Percentiles rank a stretch among this genome's conserved stretches.
These are phyloP conservation scores for Nezara viridula DNA, from an alignment of 2,888 invertebrate species.

Conservation along the genomic window DNA sequence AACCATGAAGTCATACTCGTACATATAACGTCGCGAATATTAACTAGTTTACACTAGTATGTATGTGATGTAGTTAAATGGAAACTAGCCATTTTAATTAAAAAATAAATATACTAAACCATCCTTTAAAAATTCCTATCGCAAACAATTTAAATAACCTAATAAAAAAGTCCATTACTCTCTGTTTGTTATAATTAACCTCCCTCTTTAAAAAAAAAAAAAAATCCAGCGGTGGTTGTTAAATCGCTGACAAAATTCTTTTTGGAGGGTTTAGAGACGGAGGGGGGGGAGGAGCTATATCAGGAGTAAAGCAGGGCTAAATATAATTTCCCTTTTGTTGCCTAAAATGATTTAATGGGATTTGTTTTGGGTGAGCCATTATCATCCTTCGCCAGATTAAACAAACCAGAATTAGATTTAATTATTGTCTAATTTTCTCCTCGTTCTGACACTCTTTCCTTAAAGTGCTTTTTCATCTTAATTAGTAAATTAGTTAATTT, in stretches of 20 bases:
- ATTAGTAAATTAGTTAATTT: conserved; percentile 13
- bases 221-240: background rate
- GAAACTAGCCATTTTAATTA: background rate
- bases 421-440: conserved; percentile 17
- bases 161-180: background rate
- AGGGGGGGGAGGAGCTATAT: background rate
- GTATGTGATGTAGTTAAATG: no score
- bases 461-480: background rate
- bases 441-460: background rate
- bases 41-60: no score
- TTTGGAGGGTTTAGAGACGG: background rate
- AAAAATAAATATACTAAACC: background rate
- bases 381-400: conserved; percentile 20
- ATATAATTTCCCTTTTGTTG: conserved; percentile 41
- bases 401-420: conserved; percentile 33
- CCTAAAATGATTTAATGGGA: conserved; percentile 31
- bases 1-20: no score
- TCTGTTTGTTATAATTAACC: conserved; percentile 12
- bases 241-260: conserved; percentile 16
- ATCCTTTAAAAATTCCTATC: conserved; percentile 40
- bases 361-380: background rate
- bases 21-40: no score
- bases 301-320: conserved; percentile 6
- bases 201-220: background rate
- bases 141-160: background rate